Evolutionary conservation across 1,140 invertebrate species (phyloP).

Genomic region (Acromyrmex echinatior): DNA sequence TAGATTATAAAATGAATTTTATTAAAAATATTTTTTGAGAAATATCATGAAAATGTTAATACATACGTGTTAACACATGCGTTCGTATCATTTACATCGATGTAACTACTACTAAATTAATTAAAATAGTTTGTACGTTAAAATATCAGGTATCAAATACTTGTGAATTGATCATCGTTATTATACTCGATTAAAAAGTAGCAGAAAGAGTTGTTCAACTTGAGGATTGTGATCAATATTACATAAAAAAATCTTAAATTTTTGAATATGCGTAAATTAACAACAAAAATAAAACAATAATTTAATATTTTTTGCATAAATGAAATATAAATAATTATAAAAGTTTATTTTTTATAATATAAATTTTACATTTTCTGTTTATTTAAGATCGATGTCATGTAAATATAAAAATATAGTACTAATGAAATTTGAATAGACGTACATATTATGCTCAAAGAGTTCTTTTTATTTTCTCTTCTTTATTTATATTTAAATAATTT

Average conservation of each 20-base stretch:
- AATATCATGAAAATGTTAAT: neutral
- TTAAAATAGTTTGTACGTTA: conserved; percentile 26
- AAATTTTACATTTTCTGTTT: too few species aligned
- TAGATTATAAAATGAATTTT: neutral
- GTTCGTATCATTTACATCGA: neutral
- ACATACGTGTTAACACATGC: too few species aligned
- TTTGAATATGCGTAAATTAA: neutral
- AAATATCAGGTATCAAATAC: conserved; percentile 13
- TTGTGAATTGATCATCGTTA: conserved; percentile 2
- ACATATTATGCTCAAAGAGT: neutral
- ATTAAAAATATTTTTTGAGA: neutral
- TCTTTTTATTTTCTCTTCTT: neutral
- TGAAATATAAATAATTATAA: neutral
- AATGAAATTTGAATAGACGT: neutral
- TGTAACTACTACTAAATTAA: conserved; percentile 1
- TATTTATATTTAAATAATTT: neutral
- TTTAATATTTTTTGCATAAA: neutral
- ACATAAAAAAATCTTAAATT: neutral
- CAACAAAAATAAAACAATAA: neutral
- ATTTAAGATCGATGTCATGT: neutral
- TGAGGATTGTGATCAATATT: neutral
- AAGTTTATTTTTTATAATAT: too few species aligned
- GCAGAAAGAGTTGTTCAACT: neutral
- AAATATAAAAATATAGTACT: neutral
- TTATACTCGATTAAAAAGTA: conserved; percentile 12